Conservation (phyloP, 2,113 vertebrate species). For the Donacobius atricapilla region DNA sequence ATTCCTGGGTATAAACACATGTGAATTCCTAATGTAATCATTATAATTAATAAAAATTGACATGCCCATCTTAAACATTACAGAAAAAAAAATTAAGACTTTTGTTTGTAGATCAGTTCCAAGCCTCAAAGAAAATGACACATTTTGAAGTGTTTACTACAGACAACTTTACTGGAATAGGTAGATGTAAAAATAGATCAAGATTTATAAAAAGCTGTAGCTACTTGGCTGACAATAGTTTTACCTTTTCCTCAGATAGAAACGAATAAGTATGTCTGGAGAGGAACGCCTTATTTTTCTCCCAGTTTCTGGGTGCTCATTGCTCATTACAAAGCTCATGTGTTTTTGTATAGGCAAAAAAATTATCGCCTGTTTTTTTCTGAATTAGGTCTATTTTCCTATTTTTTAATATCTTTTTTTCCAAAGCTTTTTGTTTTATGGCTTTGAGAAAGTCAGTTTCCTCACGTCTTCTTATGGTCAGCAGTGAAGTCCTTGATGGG, state of each 20-base stretch:
- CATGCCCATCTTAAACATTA: not conserved
- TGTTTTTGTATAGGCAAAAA: not conserved
- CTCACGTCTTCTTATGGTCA: not conserved
- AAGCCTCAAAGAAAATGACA: not conserved
- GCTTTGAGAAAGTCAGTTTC: not conserved
- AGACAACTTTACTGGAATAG: not conserved
- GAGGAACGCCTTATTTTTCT: not conserved
- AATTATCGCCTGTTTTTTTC: not conserved
- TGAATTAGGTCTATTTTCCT: not conserved
- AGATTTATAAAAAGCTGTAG: slow-evolving; percentile 16
- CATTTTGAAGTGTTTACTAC: slow-evolving; percentile 1
- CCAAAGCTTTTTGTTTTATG: not conserved
- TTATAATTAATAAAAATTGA: not conserved
- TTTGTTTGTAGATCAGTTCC: not conserved
- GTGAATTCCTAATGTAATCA: not conserved
- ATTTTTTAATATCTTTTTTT: not conserved
- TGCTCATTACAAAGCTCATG: not conserved
- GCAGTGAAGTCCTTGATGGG: not conserved
- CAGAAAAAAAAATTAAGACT: not conserved
- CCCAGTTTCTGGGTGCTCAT: not conserved
- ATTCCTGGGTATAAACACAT: not conserved
- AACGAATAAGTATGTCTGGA: not conserved
- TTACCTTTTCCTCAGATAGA: slow-evolving; percentile 14
- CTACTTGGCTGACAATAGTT: slow-evolving; percentile 24
- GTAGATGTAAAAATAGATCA: slow-evolving; percentile 22